These are phyloP conservation scores for Andrena fulva DNA, from an alignment of 2,888 invertebrate genomes.

Conservation along the genomic window DNA sequence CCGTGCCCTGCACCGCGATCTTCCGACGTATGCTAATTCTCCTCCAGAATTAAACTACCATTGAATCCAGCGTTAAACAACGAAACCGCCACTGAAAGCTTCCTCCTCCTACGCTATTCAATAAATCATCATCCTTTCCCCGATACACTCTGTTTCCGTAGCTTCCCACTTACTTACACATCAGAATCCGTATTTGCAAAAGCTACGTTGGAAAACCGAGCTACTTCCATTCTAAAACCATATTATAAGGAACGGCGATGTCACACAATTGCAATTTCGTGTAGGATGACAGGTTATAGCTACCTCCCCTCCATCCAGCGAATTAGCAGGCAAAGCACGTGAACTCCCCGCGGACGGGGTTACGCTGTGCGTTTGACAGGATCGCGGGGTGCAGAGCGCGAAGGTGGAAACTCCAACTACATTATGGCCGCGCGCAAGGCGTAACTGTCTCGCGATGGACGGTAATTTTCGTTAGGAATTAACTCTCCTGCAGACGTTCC, in stretches of 20 bases:
- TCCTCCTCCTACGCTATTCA: not conserved
- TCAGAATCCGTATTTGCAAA: too few relatives aligned
- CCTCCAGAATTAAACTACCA: conserved; percentile 31
- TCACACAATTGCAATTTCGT: not conserved
- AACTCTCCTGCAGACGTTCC: not conserved
- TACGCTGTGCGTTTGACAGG: conserved; percentile 21
- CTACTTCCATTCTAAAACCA: too few relatives aligned
- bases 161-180: too few relatives aligned
- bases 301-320: conserved; percentile 1
- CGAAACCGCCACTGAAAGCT: not conserved
- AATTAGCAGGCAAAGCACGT: conserved; percentile 10
- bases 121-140: too few relatives aligned
- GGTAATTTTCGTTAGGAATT: conserved; percentile 20
- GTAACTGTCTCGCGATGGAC: not conserved
- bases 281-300: not conserved
- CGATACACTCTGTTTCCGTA: too few relatives aligned
- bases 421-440: not conserved
- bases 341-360: conserved; percentile 4
- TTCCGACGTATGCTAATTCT: conserved; percentile 51
- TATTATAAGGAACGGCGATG: not conserved
- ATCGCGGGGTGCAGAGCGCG: not conserved
- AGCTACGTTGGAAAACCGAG: too few relatives aligned
- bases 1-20: conserved; percentile 17
- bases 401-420: conserved; percentile 15
- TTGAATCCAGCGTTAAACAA: conserved; percentile 8